A percentile compares a stretch with the other conserved stretches of the same genome.
Evolutionary conservation across 2,888 invertebrate species (phyloP).

Genomic region (Sclerodermus sp.): DNA sequence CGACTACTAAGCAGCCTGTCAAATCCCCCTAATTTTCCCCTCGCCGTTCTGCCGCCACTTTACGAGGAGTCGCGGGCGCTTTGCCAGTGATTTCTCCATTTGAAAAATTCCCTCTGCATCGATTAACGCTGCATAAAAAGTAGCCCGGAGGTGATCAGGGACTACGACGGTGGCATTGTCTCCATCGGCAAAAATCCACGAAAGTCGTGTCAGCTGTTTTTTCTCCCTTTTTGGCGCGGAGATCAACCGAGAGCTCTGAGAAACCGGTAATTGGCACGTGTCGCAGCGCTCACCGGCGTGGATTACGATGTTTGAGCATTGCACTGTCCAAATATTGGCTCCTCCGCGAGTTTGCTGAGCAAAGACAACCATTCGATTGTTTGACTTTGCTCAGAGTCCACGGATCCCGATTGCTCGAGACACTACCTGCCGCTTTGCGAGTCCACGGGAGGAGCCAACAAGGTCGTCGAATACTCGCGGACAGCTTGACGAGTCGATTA

Average conservation of each 20-base stretch:
- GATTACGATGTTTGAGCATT: slow-evolving; percentile 34
- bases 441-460: too few relatives aligned
- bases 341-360: slow-evolving; percentile 43
- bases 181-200: too few relatives aligned
- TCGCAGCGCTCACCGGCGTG: slow-evolving; percentile 33
- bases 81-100: too few relatives aligned
- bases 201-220: too few relatives aligned
- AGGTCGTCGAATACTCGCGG: too few relatives aligned
- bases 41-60: slow-evolving; percentile 4
- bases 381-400: slow-evolving; percentile 30
- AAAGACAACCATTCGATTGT: slow-evolving; percentile 41
- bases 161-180: too few relatives aligned
- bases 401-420: neutral
- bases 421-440: neutral
- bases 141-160: too few relatives aligned
- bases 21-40: slow-evolving; percentile 31
- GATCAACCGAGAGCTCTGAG: slow-evolving; percentile 4
- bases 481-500: too few relatives aligned
- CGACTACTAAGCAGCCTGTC: slow-evolving; percentile 34
- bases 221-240: neutral
- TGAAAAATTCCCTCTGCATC: too few relatives aligned
- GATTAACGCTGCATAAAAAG: too few relatives aligned
- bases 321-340: slow-evolving; percentile 45
- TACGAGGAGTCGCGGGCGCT: neutral
- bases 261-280: slow-evolving; percentile 31